These are phyloP conservation scores for Hoplodrina blanda DNA, from an alignment of 2,888 invertebrate genomes.

Conservation along the genomic window DNA sequence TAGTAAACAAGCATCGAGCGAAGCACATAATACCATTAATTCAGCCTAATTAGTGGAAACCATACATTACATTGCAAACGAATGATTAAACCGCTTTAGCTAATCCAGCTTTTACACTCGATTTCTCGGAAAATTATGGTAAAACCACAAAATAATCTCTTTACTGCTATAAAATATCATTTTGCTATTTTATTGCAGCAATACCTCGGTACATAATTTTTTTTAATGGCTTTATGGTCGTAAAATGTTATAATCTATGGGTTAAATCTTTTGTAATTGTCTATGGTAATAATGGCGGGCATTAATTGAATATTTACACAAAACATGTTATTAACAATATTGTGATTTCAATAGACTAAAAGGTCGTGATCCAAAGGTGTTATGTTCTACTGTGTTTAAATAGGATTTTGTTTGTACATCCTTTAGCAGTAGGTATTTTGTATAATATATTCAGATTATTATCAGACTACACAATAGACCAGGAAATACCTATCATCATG, in stretches of 20 bases:
- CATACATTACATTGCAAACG: conserved; percentile 68
- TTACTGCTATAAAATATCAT: conserved; percentile 20
- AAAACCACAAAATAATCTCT: conserved; percentile 37
- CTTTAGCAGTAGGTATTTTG: background rate
- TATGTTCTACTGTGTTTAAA: conserved; percentile 18
- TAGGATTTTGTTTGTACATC: conserved; percentile 14
- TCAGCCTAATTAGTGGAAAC: conserved; percentile 73
- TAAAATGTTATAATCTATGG: conserved; percentile 30
- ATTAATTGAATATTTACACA: conserved; percentile 24
- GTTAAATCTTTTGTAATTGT: conserved; percentile 9
- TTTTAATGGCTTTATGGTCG: conserved; percentile 21
- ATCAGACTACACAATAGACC: background rate
- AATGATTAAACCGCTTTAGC: conserved; percentile 57
- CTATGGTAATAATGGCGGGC: conserved; percentile 17
- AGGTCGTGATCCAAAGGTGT: conserved; percentile 28
- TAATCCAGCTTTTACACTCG: conserved; percentile 53
- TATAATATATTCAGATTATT: conserved; percentile 18
- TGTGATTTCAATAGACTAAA: conserved; percentile 15
- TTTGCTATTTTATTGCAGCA: conserved; percentile 33
- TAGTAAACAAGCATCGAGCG: conserved; percentile 52
- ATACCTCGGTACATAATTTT: background rate
- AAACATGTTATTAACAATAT: conserved; percentile 9
- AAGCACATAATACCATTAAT: conserved; percentile 61
- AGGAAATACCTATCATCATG: background rate
- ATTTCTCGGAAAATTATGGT: conserved; percentile 42